Conservation (phyloP, 1,140 invertebrate genomes). For the Cecropterus lyciades region DNA sequence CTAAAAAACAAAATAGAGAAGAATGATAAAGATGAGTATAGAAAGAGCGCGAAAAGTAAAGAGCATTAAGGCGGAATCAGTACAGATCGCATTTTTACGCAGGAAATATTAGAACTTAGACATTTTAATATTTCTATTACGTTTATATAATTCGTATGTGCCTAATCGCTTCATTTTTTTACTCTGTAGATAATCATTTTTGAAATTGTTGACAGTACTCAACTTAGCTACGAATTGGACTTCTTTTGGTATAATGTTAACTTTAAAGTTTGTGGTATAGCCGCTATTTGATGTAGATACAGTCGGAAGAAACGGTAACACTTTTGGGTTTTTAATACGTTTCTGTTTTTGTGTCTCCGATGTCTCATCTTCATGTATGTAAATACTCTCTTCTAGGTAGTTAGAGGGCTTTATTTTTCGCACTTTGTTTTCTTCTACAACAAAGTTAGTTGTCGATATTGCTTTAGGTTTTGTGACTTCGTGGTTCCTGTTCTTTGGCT, state of each 20-base stretch:
- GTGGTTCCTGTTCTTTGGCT: constrained; percentile 44
- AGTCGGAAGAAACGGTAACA: constrained; percentile 69
- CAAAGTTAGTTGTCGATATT: constrained; percentile 63
- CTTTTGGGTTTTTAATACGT: constrained; percentile 62
- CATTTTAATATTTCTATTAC: constrained; percentile 65
- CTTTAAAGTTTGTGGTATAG: constrained; percentile 70
- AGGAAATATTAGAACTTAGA: constrained; percentile 62
- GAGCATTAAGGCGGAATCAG: constrained; percentile 33
- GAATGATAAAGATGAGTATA: background rate
- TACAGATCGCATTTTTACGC: background rate
- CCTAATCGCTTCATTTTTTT: constrained; percentile 62
- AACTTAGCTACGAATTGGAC: constrained; percentile 64
- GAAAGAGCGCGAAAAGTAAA: constrained; percentile 2
- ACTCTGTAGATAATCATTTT: constrained; percentile 56
- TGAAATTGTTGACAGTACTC: constrained; percentile 55
- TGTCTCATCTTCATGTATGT: constrained; percentile 58
- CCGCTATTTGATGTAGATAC: constrained; percentile 63
- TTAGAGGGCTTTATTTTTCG: constrained; percentile 67
- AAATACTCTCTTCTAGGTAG: constrained; percentile 74
- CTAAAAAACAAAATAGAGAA: constrained; percentile 1
- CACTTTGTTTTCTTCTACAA: constrained; percentile 58
- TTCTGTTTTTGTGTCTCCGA: constrained; percentile 52
- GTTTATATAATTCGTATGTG: constrained; percentile 68
- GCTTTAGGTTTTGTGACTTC: constrained; percentile 50
- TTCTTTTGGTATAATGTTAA: constrained; percentile 59